Base-by-base conservation (phyloP, 1,140 invertebrate genomes). In the Rhopalosiphum maidis region DNA sequence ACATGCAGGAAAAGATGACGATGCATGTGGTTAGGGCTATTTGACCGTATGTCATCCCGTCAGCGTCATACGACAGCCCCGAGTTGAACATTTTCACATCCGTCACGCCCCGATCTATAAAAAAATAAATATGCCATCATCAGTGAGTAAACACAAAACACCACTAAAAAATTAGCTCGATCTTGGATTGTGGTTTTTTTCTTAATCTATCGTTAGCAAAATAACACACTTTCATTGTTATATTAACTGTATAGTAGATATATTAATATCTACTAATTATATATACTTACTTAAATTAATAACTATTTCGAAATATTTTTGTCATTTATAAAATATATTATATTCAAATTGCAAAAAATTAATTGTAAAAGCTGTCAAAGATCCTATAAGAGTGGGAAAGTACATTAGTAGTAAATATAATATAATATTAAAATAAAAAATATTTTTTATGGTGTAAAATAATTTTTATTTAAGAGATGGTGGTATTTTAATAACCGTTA, bases 41-140 rank as follows among this genome's bases (percentile, higher is more conserved):
- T 85, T 93, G 68, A 21, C 91, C 91, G 82, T 83, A 93, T 23
- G 91, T 93, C 91, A 93, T 83, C 0, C 91, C 91, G 35, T 93
- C 91, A 18, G 85, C 77, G 77, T 93, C 48, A 35, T 85, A 93
- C 22, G 91, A 54, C 18, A 85, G 48, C 0, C 91, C 91, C 1
- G 91, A 93, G 35, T 43, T 43, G 22, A 83, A 85, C 48, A 93
- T 86, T 18, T 93, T 35, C 4, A 93, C 91, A 15, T 93, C 22
- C 4, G 77, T 83, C 30, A 93, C 51, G 51, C 91, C 77, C 35
- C 11, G 60, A 15, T 68, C 60, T 68, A 11, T 15, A 15, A 68
- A 68, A 68, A 68, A 68, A 41, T 2, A 3, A 68, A 68, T 68
- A 68, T 30, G 11, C 60, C 11, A n/a, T 30, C 9, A n/a, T n/a